Conservation (phyloP, 2,797 vertebrate genomes). For the Malurus leucopterus region DNA sequence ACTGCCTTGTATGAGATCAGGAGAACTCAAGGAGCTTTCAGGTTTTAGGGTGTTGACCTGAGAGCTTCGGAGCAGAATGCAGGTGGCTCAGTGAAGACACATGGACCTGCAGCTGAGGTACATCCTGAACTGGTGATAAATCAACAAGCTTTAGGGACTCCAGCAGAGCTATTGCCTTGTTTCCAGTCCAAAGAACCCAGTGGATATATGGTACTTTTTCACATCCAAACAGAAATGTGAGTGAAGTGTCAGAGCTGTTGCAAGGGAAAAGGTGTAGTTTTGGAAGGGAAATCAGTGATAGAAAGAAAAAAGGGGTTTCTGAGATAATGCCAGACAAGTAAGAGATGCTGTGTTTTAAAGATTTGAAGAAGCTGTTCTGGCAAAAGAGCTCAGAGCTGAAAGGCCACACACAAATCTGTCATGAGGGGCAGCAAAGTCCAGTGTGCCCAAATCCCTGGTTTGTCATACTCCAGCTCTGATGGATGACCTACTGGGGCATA, state of each 20-base stretch:
- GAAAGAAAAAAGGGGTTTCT: not conserved
- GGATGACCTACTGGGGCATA: not conserved
- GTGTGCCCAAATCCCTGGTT: not conserved
- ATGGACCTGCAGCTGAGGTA: not conserved
- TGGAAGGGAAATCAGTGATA: not conserved
- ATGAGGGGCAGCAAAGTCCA: not conserved
- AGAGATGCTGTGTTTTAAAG: not conserved
- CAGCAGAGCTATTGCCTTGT: not conserved
- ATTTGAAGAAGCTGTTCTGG: not conserved
- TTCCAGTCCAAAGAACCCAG: not conserved
- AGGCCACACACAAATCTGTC: not conserved
- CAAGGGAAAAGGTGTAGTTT: not conserved
- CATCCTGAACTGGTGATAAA: not conserved
- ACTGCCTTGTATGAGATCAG: not conserved
- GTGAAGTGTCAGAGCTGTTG: not conserved
- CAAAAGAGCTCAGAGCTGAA: not conserved
- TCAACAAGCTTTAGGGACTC: not conserved
- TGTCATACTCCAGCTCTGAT: rapidly evolving
- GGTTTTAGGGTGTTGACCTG: not conserved
- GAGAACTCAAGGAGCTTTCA: not conserved
- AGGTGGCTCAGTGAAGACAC: not conserved
- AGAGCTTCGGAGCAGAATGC: not conserved
- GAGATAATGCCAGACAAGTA: not conserved
- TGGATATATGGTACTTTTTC: not conserved
- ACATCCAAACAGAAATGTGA: not conserved